Percentiles rank a stretch among this genome's conserved stretches.
Evolutionary conservation across 1,140 invertebrate species (phyloP).

Genomic region (Aradophagus sp.): DNA sequence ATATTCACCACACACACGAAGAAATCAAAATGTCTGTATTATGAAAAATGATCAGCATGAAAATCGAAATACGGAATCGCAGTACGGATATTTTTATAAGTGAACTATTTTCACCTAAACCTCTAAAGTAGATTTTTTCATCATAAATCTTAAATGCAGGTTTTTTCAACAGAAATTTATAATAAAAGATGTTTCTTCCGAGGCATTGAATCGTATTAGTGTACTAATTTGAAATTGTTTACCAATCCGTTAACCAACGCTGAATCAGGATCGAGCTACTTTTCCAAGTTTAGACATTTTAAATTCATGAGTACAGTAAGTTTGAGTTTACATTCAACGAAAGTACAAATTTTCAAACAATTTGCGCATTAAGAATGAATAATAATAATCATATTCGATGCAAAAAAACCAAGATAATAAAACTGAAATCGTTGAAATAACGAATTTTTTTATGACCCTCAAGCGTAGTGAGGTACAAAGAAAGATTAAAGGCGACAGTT

Average conservation of each 20-base stretch:
- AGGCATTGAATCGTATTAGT: too few species aligned
- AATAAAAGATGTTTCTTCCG: too few species aligned
- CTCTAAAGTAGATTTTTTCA: too few species aligned
- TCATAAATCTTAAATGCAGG: conserved; percentile 1
- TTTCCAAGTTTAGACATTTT: too few species aligned
- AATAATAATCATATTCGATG: conserved; percentile 26
- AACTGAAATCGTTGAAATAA: conserved; percentile 22
- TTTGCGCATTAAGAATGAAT: conserved; percentile 14
- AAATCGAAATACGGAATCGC: too few species aligned
- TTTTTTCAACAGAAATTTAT: too few species aligned
- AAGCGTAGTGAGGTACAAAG: conserved; percentile 1
- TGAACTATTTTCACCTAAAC: too few species aligned
- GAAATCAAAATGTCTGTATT: conserved; percentile 29
- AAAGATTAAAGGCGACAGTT: not conserved
- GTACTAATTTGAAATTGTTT: too few species aligned
- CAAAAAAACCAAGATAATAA: conserved; percentile 21
- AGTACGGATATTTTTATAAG: too few species aligned
- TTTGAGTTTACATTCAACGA: not conserved
- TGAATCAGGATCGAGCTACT: too few species aligned
- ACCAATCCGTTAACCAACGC: too few species aligned
- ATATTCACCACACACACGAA: conserved; percentile 13
- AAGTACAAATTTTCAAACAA: not conserved
- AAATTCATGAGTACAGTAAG: too few species aligned
- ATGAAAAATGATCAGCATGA: conserved; percentile 12
- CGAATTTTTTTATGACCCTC: conserved; percentile 17